Base-by-base conservation (phyloP, 2,113 vertebrate species). In the Sinocyclocheilus anophthalmus region DNA sequence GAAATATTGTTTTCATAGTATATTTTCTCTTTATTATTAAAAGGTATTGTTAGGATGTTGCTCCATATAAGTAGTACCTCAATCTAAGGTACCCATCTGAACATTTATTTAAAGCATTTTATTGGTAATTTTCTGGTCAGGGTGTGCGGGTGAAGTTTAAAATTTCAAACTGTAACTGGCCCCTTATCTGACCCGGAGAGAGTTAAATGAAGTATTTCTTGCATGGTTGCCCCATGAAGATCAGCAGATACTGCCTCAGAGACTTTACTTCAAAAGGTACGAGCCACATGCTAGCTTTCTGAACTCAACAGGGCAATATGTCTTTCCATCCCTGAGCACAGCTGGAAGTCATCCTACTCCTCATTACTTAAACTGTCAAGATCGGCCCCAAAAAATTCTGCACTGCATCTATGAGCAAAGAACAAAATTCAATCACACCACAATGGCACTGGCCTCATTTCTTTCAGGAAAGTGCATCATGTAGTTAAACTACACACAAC, bases 291-390 rank as follows among this genome's bases (percentile, higher is more conserved):
- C 61, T 78, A 76, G 63, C n/a, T 45, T 72, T 82, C 39, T 69
- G 55, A 84, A 82, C 14, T 65, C 79, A 76, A 77, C 85, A 55
- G 42, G 57, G 78, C 85, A 87, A 83, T 87, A 59, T 73, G 26
- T 85, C 86, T 81, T 82, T 59, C 85, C 81, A 78, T 79, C 70
- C 48, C 48, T 9, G 61, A 72, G 53, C 85, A 87, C 88, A 89
- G 76, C 88, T 87, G 85, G 85, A 85, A 75, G 83, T 81, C 39
- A 76, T 48, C 55, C 72, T n/a, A 61, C 55, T 82, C 18, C 82
- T 87, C 88, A 88, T 88, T 84, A 88, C 78, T 88, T 79, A 88
- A 87, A 81, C 59, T 84, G 85, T 84, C 88, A 86, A 76, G 20
- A 59, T 39, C 78, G 45, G 76, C 67, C 76, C 12, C 63, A n/a